Conservation (phyloP, 2,888 invertebrate species). For the Trichacis sp. region DNA sequence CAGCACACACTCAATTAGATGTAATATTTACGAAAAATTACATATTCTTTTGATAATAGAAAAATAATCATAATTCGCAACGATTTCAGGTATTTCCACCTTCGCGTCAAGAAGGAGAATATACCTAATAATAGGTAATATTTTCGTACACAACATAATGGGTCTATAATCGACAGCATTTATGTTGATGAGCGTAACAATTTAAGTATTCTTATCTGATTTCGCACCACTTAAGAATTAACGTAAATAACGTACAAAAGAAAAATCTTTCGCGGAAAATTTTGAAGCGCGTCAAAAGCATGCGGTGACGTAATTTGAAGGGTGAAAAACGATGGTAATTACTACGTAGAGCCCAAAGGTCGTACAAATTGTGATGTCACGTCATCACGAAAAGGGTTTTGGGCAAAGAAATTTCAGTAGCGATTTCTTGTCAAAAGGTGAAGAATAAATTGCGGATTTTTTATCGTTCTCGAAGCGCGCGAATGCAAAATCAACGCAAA, state of each 20-base stretch:
- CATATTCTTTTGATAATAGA: no score
- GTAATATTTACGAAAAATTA: no score
- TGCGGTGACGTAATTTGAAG: no score
- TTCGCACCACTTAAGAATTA: background rate
- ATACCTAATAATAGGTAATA: background rate
- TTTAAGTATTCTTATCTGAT: slow-evolving; percentile 2
- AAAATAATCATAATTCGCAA: no score
- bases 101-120: background rate
- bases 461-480: no score
- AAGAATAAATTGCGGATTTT: no score
- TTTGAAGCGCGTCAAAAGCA: no score
- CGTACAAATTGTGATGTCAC: no score
- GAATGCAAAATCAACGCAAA: no score
- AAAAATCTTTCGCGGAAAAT: background rate
- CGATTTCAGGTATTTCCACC: background rate
- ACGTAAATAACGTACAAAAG: background rate
- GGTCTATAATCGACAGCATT: slow-evolving; percentile 2
- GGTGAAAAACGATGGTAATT: background rate
- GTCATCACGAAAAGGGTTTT: background rate
- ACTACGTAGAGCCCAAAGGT: no score
- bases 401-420: background rate
- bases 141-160: background rate
- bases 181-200: slow-evolving; percentile 1
- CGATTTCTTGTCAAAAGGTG: background rate
- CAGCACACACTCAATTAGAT: no score